phyloP scores from a whole-genome alignment of 1,140 invertebrate species.

The Microplitis demolitor region DNA sequence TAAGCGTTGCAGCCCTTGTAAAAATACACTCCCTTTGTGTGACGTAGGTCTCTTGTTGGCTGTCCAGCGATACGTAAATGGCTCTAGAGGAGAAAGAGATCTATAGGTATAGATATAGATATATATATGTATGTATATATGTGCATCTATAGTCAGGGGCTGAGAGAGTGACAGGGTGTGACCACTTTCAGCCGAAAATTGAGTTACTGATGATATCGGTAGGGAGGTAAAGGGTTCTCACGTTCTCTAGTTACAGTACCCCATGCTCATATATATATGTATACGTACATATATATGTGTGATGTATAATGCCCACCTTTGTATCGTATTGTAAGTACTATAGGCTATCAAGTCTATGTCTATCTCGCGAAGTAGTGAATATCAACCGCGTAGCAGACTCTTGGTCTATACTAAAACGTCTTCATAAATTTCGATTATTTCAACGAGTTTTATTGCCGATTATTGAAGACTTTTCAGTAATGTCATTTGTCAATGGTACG shows the following conservation, averaged over 20 bases:
- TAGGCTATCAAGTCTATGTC: neutral
- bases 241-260: neutral
- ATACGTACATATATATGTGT: too few species aligned
- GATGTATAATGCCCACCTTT: too few species aligned
- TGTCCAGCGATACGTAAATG: conserved; percentile 11
- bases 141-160: neutral
- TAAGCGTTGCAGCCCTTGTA: conserved; percentile 23
- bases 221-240: conserved; percentile 9
- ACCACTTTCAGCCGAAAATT: conserved; percentile 37
- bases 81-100: neutral
- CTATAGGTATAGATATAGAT: conserved; percentile 13
- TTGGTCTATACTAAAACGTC: too few species aligned
- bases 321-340: neutral
- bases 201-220: conserved; percentile 23
- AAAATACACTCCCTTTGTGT: conserved; percentile 34
- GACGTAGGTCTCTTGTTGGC: neutral
- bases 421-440: too few species aligned
- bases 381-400: too few species aligned
- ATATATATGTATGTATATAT: neutral
- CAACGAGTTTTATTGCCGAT: too few species aligned
- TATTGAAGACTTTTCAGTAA: too few species aligned
- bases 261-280: conserved; percentile 16
- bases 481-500: too few species aligned
- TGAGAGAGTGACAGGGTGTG: conserved; percentile 29
- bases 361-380: too few species aligned